Percentiles rank a stretch among this genome's conserved stretches.
These are phyloP conservation scores for Torymus texanus DNA, from an alignment of 2,888 invertebrate genomes.

Conservation along the genomic window DNA sequence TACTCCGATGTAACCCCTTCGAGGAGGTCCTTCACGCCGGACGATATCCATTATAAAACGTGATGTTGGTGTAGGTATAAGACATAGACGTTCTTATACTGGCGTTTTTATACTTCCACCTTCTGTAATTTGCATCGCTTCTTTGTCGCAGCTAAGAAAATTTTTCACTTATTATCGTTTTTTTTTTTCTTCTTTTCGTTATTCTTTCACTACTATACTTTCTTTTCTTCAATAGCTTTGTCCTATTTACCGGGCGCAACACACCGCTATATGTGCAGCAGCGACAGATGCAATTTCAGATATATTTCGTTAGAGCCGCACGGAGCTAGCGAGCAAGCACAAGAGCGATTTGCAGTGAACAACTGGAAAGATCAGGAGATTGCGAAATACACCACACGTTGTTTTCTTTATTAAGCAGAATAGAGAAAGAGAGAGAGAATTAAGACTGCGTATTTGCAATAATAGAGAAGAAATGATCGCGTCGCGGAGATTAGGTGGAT, in stretches of 20 bases:
- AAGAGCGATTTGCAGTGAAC: conserved; percentile 26
- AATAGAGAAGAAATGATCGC: too few species aligned
- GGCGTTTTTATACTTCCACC: background rate
- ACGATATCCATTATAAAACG: conserved; percentile 19
- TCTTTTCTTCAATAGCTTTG: conserved; percentile 13
- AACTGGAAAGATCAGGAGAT: conserved; percentile 49
- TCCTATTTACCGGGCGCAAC: conserved; percentile 22
- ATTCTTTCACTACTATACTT: background rate
- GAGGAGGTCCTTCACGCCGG: conserved; percentile 42
- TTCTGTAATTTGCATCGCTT: conserved; percentile 34
- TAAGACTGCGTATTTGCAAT: too few species aligned
- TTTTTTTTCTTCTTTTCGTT: background rate
- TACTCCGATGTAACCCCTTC: conserved; percentile 41
- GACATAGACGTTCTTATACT: too few species aligned
- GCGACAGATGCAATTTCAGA: conserved; percentile 50
- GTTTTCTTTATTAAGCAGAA: conserved; percentile 18
- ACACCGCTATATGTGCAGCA: background rate
- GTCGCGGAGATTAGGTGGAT: too few species aligned
- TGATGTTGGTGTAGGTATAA: too few species aligned
- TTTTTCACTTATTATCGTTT: background rate
- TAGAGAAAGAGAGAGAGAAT: background rate
- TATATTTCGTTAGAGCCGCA: conserved; percentile 8
- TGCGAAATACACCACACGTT: background rate
- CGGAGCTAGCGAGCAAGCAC: background rate
- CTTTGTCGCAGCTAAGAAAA: background rate